Percentiles rank a stretch among this genome's conserved stretches.
These are phyloP conservation scores for Argyrosomus regius DNA, from an alignment of 2,797 vertebrate genomes.

Conservation along the genomic window DNA sequence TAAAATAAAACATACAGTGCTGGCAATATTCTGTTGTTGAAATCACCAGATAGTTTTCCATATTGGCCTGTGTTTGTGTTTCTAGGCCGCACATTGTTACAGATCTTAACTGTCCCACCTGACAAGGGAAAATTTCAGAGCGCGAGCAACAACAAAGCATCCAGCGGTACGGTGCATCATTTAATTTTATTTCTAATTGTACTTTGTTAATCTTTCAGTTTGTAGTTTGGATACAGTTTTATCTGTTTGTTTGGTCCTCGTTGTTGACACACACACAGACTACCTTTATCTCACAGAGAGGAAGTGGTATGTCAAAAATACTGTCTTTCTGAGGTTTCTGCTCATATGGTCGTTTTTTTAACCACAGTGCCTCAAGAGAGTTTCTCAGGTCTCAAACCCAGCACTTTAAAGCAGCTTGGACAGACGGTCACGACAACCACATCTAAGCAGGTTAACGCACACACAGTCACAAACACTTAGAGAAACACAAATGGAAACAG, in stretches of 20 bases:
- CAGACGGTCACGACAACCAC: conserved; percentile 81
- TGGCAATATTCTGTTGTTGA: neutral
- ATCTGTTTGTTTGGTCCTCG: neutral
- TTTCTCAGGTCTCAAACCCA: conserved; percentile 93
- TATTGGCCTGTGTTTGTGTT: conserved; percentile 42
- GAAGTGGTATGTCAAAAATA: conserved; percentile 1
- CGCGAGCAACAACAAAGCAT: conserved; percentile 48
- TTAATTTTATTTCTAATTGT: neutral
- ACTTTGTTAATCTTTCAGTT: neutral
- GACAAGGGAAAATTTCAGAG: conserved; percentile 63
- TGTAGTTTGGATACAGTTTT: neutral
- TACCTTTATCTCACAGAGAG: neutral
- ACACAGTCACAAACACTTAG: neutral
- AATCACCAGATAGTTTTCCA: neutral
- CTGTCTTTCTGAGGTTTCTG: conserved; percentile 29
- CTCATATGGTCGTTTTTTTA: conserved; percentile 73
- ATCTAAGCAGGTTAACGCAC: conserved; percentile 80
- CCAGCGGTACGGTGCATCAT: conserved; percentile 55
- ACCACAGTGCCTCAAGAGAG: conserved; percentile 80
- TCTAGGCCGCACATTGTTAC: conserved; percentile 71
- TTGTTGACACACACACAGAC: neutral
- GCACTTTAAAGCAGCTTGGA: conserved; percentile 95
- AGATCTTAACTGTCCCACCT: conserved; percentile 74
- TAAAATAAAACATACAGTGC: conserved; percentile 22
- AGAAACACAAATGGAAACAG: neutral